Evolutionary conservation across 2,888 invertebrate species (phyloP).

Genomic region (Cheilosia soror): DNA sequence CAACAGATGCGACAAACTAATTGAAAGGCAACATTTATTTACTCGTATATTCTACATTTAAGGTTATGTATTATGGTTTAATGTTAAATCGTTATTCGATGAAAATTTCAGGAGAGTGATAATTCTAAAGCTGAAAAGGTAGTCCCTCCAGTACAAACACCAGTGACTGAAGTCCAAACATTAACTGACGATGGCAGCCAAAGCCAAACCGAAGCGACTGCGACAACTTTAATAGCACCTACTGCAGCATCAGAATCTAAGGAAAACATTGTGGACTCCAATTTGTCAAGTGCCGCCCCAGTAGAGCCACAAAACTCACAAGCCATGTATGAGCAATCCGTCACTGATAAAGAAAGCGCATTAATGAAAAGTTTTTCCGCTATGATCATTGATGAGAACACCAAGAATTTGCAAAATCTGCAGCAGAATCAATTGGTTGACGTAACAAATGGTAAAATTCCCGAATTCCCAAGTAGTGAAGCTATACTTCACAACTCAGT

Average conservation of each 20-base stretch:
- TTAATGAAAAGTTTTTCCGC: conserved; percentile 83
- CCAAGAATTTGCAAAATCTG: conserved; percentile 81
- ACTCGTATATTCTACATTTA: no score
- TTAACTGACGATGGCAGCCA: conserved; percentile 56
- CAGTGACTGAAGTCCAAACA: conserved; percentile 61
- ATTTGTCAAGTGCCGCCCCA: conserved; percentile 35
- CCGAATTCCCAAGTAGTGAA: conserved; percentile 77
- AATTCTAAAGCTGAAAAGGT: conserved; percentile 76
- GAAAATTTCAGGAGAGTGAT: conserved; percentile 77
- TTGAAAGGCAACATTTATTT: no score
- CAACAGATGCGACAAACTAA: no score
- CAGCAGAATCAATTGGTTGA: conserved; percentile 78
- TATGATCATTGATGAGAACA: conserved; percentile 83
- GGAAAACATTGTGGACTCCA: conserved; percentile 48
- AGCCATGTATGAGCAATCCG: conserved; percentile 83
- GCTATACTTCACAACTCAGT: conserved; percentile 77
- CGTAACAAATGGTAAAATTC: conserved; percentile 82
- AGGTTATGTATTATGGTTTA: no score
- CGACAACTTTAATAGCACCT: conserved; percentile 54
- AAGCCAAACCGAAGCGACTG: conserved; percentile 66
- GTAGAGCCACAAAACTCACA: conserved; percentile 80
- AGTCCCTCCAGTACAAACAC: conserved; percentile 70
- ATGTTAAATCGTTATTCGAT: conserved; percentile 1
- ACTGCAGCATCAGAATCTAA: conserved; percentile 65
- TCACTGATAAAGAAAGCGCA: conserved; percentile 83